These are phyloP conservation scores for Etheostoma cragini DNA, from an alignment of 2,113 vertebrate genomes.

Conservation along the genomic window DNA sequence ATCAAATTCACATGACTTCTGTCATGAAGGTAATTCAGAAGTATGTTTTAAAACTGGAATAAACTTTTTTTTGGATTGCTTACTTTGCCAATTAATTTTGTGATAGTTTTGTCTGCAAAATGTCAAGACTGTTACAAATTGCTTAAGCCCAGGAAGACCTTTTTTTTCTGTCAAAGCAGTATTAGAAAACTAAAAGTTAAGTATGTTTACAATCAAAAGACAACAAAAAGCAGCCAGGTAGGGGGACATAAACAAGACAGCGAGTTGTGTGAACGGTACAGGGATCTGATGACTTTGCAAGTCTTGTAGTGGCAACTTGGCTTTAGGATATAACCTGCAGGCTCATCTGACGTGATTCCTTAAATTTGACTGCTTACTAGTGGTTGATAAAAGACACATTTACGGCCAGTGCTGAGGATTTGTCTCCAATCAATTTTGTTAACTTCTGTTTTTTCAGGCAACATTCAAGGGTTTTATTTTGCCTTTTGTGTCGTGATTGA, in stretches of 20 bases:
- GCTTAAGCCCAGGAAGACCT: background rate
- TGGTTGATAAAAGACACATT: background rate
- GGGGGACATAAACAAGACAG: no score
- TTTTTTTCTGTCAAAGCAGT: background rate
- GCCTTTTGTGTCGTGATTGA: conserved; percentile 93
- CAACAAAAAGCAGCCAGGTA: background rate
- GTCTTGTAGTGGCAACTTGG: no score
- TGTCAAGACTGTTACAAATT: background rate
- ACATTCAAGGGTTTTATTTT: conserved; percentile 87
- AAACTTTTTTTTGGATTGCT: background rate
- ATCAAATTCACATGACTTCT: background rate
- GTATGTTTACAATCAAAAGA: background rate
- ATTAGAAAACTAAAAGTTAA: background rate
- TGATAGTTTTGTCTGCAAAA: background rate
- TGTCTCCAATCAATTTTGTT: background rate
- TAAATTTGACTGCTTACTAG: background rate
- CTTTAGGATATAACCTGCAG: no score
- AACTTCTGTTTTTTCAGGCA: conserved; percentile 71
- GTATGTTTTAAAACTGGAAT: background rate
- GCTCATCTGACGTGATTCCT: background rate
- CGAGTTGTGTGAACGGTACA: no score
- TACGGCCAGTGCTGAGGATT: background rate
- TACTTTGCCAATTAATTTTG: background rate
- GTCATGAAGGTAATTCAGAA: background rate
- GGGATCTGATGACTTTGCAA: no score